These are phyloP conservation scores for Ceraclea dissimilis DNA, from an alignment of 2,888 invertebrate genomes.

Conservation along the genomic window DNA sequence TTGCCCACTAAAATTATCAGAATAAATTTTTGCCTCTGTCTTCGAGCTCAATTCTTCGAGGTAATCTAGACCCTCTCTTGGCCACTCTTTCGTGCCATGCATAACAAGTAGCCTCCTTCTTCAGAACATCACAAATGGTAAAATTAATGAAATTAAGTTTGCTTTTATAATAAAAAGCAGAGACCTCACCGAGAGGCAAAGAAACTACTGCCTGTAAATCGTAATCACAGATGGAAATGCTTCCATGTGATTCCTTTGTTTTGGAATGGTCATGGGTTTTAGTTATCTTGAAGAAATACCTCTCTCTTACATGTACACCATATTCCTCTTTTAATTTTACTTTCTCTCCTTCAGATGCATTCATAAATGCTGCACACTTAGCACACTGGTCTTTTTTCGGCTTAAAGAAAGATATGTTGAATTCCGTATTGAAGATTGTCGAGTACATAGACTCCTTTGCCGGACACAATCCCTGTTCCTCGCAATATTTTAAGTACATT, in stretches of 20 bases:
- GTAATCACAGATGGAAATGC: neutral
- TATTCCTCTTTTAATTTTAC: neutral
- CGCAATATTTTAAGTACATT: neutral
- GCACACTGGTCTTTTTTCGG: neutral
- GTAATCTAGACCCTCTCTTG: neutral
- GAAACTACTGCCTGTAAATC: neutral
- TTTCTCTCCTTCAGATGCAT: neutral
- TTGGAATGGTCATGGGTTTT: neutral
- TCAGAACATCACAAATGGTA: neutral
- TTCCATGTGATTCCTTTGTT: neutral
- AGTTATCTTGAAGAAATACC: neutral
- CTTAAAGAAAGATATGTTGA: neutral
- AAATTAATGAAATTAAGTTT: neutral
- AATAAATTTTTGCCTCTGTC: slow-evolving; percentile 3
- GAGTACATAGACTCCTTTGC: neutral
- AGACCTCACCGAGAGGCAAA: neutral
- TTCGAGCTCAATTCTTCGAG: neutral
- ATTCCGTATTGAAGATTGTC: neutral
- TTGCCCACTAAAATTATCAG: slow-evolving; percentile 8
- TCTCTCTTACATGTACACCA: neutral
- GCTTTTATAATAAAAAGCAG: neutral
- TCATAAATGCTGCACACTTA: neutral
- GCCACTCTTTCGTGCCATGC: neutral
- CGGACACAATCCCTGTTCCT: neutral
- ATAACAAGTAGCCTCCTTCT: neutral